A percentile compares a stretch with the other conserved stretches of the same genome.
phyloP scores from a whole-genome alignment of 2,888 invertebrate species.

The Actias luna region DNA sequence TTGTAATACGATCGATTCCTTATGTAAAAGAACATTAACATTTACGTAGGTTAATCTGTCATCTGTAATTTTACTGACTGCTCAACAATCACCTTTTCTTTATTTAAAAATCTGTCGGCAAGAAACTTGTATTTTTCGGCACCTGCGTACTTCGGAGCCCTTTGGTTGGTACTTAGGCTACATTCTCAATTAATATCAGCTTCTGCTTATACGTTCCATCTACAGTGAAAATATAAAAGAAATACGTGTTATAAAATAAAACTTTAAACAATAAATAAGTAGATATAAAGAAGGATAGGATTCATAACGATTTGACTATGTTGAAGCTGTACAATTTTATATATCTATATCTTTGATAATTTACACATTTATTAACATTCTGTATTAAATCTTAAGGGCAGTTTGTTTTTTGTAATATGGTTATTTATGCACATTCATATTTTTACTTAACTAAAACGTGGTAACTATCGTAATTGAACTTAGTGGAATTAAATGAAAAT shows the following conservation, averaged over 20 bases:
- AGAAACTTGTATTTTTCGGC: no score
- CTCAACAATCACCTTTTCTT: no score
- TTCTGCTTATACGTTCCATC: no score
- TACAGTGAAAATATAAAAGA: background rate
- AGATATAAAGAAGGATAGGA: background rate
- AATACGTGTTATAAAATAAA: background rate
- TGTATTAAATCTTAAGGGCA: background rate
- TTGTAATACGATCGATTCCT: background rate
- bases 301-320: background rate
- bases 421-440: background rate
- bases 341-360: background rate
- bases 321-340: background rate
- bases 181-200: no score
- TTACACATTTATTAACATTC: background rate
- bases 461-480: no score
- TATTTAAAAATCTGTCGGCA: no score
- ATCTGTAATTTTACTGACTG: no score
- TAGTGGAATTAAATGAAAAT: no score
- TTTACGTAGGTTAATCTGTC: no score
- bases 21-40: background rate
- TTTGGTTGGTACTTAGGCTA: no score
- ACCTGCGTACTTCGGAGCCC: no score
- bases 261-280: background rate
- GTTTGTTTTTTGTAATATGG: background rate
- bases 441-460: no score